A percentile compares a stretch with the other conserved stretches of the same genome.
Conservation (phyloP, 1,140 invertebrate species). For the Radopholus similis region DNA sequence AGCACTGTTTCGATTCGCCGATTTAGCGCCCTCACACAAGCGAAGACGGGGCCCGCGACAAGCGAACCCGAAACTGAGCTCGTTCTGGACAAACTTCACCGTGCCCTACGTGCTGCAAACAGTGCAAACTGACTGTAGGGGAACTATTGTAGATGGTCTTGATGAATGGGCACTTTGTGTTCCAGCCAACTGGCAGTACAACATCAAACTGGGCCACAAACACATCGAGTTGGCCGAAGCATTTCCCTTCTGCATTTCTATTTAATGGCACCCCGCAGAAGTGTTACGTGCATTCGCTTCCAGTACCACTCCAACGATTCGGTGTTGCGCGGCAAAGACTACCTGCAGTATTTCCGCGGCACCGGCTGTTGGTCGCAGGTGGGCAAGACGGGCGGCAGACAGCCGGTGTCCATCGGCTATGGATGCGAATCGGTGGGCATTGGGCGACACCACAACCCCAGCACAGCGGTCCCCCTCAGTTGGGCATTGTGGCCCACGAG, state of each 20-base stretch:
- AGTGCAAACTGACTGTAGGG: slow-evolving; percentile 23
- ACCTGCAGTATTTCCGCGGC: slow-evolving; percentile 49
- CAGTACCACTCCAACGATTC: slow-evolving; percentile 39
- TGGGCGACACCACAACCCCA: neutral
- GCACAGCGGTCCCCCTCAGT: slow-evolving; percentile 23
- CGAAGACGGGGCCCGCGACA: slow-evolving; percentile 34
- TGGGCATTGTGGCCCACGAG: slow-evolving; percentile 62
- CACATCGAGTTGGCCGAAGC: slow-evolving; percentile 39
- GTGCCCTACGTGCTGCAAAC: slow-evolving; percentile 41
- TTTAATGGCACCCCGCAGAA: neutral
- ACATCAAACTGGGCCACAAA: slow-evolving; percentile 40
- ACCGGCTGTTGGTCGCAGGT: slow-evolving; percentile 58
- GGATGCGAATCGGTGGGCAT: slow-evolving; percentile 51
- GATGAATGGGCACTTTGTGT: slow-evolving; percentile 11
- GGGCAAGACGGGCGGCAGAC: slow-evolving; percentile 44
- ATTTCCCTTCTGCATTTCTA: neutral
- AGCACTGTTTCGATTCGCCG: neutral
- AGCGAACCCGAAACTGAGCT: slow-evolving; percentile 45
- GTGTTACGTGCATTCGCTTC: slow-evolving; percentile 48
- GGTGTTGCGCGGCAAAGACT: slow-evolving; percentile 15
- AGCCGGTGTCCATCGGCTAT: slow-evolving; percentile 57
- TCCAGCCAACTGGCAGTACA: slow-evolving; percentile 46
- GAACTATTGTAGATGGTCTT: neutral
- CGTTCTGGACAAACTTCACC: slow-evolving; percentile 39
- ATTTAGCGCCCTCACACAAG: slow-evolving; percentile 11